These are phyloP conservation scores for Xiphias gladius DNA, from an alignment of 2,113 vertebrate genomes.

Conservation along the genomic window DNA sequence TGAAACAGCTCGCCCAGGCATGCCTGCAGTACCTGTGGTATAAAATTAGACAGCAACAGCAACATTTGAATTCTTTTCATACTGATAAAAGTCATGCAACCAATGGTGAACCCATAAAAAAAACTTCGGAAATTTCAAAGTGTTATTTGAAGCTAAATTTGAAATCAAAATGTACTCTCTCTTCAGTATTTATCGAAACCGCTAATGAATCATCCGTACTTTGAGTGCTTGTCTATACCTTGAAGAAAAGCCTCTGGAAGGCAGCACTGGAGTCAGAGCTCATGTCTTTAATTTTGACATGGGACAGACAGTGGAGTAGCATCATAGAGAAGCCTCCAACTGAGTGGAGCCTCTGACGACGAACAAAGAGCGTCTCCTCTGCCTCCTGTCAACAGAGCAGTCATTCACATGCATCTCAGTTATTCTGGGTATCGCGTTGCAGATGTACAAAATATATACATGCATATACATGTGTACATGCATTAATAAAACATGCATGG, in stretches of 20 bases:
- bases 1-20: conserved; percentile 86
- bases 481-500: neutral
- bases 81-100: neutral
- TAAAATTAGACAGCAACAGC: neutral
- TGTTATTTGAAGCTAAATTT: neutral
- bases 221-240: conserved; percentile 81
- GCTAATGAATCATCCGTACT: neutral
- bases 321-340: conserved; percentile 89
- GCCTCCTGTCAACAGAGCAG: conserved; percentile 76
- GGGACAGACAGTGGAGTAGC: conserved; percentile 88
- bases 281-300: conserved; percentile 81
- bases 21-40: conserved; percentile 83
- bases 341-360: conserved; percentile 85
- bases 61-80: neutral
- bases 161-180: neutral
- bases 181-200: neutral
- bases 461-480: neutral
- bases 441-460: neutral
- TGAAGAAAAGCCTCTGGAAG: conserved; percentile 88
- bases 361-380: conserved; percentile 84
- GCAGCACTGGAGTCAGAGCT: conserved; percentile 78
- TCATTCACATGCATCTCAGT: neutral
- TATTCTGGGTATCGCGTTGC: neutral
- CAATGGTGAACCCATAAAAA: neutral
- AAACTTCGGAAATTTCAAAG: neutral